Evolutionary conservation across 2,888 invertebrate species (phyloP).

Genomic region (Pachymerium ferrugineum): DNA sequence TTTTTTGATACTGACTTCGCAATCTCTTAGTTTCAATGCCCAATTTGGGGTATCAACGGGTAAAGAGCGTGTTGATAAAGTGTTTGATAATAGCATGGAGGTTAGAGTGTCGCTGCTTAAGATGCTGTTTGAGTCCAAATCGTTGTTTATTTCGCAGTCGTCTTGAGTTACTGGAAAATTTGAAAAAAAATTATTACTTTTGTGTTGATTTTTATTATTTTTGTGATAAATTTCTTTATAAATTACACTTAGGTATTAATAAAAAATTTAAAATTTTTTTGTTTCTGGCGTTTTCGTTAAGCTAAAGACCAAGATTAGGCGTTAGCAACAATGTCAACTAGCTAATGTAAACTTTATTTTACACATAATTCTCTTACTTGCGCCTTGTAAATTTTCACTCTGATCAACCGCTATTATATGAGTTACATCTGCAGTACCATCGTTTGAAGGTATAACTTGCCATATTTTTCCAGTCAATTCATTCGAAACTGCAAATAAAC

Average conservation of each 20-base stretch:
- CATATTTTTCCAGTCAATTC: constrained; percentile 19
- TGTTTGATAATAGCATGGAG: constrained; percentile 19
- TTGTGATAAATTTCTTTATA: no score
- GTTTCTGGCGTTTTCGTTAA: no score
- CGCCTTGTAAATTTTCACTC: neutral
- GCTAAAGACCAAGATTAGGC: no score
- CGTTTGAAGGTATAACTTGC: constrained; percentile 14
- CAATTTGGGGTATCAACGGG: constrained; percentile 27
- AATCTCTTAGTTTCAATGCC: constrained; percentile 30
- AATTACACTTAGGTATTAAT: no score
- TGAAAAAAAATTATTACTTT: neutral
- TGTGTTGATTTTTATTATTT: no score
- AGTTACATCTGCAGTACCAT: constrained; percentile 21
- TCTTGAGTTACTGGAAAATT: neutral
- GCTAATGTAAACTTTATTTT: neutral
- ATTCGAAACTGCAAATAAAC: neutral
- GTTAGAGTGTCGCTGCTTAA: constrained; percentile 14
- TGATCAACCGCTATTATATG: constrained; percentile 30
- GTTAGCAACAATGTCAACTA: no score
- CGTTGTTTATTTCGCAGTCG: neutral
- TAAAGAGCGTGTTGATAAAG: neutral
- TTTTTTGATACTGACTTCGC: neutral
- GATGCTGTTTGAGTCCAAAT: neutral
- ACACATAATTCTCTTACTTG: neutral
- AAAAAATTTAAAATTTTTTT: no score